A percentile compares a stretch with the other conserved stretches of the same genome.
phyloP scores from a whole-genome alignment of 92 coral and sea anemone species.

The Phenganax marumi region DNA sequence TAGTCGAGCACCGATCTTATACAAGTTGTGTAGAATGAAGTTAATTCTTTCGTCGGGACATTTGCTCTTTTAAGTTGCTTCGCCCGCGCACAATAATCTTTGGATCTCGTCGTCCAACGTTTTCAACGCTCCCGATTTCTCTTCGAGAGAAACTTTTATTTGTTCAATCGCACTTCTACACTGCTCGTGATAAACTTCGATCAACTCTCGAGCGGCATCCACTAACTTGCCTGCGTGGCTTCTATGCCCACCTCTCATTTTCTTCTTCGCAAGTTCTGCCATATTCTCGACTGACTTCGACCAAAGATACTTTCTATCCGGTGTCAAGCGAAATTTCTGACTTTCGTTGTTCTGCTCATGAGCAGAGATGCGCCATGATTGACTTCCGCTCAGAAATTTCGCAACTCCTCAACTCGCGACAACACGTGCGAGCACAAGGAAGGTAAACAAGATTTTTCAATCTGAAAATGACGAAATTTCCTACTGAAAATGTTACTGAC shows the following conservation, averaged over 20 bases:
- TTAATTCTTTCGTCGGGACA: too few species aligned
- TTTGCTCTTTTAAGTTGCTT: neutral
- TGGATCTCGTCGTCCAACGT: neutral
- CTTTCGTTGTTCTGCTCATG: too few species aligned
- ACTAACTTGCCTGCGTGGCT: neutral
- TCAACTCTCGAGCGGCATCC: neutral
- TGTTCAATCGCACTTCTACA: neutral
- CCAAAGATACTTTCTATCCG: neutral
- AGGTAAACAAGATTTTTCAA: too few species aligned
- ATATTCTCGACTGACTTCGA: neutral
- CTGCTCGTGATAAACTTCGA: neutral
- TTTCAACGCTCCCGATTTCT: neutral
- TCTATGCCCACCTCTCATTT: constrained; percentile 15
- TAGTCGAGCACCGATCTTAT: too few species aligned
- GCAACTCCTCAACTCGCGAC: too few species aligned
- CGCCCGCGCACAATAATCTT: neutral
- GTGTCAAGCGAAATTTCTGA: too few species aligned
- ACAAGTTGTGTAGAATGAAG: too few species aligned
- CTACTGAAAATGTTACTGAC: too few species aligned
- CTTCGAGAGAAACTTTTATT: neutral
- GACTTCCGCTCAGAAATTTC: too few species aligned
- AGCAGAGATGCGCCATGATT: too few species aligned
- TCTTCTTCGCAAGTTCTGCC: neutral
- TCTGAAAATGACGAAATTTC: too few species aligned
- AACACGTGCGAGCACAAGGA: too few species aligned